Evolutionary conservation across 2,797 vertebrate genomes (phyloP).

Genomic region (Urophycis tenuis): DNA sequence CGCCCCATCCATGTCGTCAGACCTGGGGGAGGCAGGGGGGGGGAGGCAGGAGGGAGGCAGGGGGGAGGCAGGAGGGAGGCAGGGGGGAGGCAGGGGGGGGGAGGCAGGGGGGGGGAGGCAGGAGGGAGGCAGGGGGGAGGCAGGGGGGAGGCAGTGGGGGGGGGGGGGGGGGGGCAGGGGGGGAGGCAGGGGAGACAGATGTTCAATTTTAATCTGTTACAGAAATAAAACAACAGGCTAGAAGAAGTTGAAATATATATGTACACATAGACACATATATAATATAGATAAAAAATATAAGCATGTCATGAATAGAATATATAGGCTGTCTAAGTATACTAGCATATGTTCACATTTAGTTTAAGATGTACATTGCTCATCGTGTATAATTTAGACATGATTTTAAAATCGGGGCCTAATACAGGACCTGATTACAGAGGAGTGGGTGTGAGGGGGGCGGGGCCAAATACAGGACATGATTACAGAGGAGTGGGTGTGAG

Average conservation of each 20-base stretch:
- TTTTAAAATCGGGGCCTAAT: no score
- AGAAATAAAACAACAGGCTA: background rate
- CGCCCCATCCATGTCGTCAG: constrained; percentile 94
- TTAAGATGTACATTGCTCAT: no score
- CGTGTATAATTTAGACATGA: no score
- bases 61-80: background rate
- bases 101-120: background rate
- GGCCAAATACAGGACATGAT: no score
- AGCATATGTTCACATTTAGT: no score
- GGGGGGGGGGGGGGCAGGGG: background rate
- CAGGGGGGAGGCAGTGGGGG: background rate
- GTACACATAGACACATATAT: no score
- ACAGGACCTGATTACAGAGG: no score
- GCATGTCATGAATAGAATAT: no score
- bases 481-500: no score
- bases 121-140: background rate
- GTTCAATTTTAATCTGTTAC: background rate
- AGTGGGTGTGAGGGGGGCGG: no score
- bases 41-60: background rate
- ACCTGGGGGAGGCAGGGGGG: constrained; percentile 62
- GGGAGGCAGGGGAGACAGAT: background rate
- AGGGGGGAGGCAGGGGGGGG: background rate
- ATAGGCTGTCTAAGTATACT: no score
- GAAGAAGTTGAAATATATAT: background rate
- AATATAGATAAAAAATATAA: no score